Evolutionary conservation across 1,140 invertebrate genomes (phyloP).

Genomic region (Dreissena rostriformis): DNA sequence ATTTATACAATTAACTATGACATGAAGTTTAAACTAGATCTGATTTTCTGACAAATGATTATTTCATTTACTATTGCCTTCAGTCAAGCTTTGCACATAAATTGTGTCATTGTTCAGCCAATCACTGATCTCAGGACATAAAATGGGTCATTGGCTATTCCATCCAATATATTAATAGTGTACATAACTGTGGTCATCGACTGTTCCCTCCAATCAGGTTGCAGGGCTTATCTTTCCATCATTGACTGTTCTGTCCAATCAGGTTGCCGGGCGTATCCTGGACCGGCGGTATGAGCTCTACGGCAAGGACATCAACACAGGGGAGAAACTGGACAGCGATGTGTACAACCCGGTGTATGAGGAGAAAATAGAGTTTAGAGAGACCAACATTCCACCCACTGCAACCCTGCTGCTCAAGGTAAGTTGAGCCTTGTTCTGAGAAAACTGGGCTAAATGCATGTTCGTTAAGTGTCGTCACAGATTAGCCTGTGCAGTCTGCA

Average conservation of each 20-base stretch:
- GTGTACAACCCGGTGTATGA: slow-evolving; percentile 80
- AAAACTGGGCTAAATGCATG: too few relatives aligned
- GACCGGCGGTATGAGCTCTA: slow-evolving; percentile 75
- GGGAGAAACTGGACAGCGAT: slow-evolving; percentile 76
- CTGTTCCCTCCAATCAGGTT: slow-evolving; percentile 64
- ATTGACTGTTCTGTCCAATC: not conserved
- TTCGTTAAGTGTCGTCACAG: too few relatives aligned
- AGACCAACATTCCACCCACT: slow-evolving; percentile 75
- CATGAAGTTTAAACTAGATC: too few relatives aligned
- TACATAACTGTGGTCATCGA: not conserved
- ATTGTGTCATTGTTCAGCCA: not conserved
- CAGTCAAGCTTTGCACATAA: not conserved
- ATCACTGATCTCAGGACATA: slow-evolving; percentile 2
- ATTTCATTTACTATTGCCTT: not conserved
- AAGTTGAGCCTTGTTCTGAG: not conserved
- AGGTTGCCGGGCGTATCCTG: slow-evolving; percentile 78
- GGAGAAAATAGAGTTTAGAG: slow-evolving; percentile 75
- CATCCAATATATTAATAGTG: not conserved
- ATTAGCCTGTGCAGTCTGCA: too few relatives aligned
- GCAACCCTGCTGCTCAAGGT: slow-evolving; percentile 79
- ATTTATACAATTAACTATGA: too few relatives aligned
- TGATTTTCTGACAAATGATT: too few relatives aligned
- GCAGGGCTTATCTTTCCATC: slow-evolving; percentile 69
- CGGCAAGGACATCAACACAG: slow-evolving; percentile 76
- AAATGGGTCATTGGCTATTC: not conserved